Percentiles rank a stretch among this genome's conserved stretches.
phyloP scores from a whole-genome alignment of 2,888 invertebrate species.

The Leptopilina myrica region DNA sequence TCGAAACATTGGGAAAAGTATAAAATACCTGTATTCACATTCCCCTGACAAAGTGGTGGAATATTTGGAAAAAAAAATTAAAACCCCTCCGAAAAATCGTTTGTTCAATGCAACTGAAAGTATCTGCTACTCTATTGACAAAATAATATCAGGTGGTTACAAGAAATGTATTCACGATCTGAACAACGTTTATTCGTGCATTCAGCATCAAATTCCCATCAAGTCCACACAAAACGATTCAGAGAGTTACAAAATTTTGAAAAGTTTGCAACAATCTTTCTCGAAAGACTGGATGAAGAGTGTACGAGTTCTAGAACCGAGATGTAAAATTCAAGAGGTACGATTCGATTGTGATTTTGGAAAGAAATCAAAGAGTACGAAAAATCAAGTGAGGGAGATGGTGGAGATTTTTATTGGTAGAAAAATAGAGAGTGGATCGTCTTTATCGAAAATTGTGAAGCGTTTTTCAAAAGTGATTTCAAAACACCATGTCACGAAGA shows the following conservation, averaged over 20 bases:
- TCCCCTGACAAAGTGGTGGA: not conserved
- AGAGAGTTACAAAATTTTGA: not conserved
- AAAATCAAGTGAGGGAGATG: not conserved
- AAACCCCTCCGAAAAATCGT: not conserved
- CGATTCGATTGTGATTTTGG: not conserved
- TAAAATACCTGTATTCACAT: not conserved
- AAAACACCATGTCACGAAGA: not conserved
- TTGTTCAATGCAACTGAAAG: not conserved
- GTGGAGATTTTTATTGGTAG: not conserved
- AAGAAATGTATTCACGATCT: not conserved
- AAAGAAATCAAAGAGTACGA: not conserved
- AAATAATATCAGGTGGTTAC: slow-evolving; percentile 20
- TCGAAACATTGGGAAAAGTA: not conserved
- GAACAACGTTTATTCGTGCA: not conserved
- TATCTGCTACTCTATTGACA: not conserved
- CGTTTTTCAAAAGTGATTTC: not conserved
- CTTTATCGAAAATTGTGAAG: not conserved
- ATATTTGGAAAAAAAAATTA: not conserved
- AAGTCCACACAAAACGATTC: not conserved
- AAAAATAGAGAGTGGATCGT: not conserved
- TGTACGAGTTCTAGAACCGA: not conserved
- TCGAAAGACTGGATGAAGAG: not conserved
- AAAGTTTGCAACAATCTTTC: not conserved
- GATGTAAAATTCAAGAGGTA: slow-evolving; percentile 3
- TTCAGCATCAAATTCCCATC: not conserved